These are phyloP conservation scores for Pontoporia blainvillei DNA, from an alignment of 2,113 vertebrate genomes.

Conservation along the genomic window DNA sequence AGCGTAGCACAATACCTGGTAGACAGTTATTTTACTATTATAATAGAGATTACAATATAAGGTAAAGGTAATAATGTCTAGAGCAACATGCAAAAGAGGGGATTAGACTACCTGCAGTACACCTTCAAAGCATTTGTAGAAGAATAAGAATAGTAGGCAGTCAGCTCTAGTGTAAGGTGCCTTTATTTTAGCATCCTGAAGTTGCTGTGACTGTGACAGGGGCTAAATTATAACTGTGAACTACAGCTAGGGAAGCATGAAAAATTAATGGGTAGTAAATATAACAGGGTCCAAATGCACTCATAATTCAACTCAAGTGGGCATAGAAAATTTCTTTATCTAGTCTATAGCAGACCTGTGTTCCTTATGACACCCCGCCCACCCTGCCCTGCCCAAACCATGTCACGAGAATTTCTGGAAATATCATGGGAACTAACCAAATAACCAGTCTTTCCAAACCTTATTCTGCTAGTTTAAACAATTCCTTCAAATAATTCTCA, in stretches of 20 bases:
- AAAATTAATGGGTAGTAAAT: not conserved
- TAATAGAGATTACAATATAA: conserved; percentile 3
- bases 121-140: not conserved
- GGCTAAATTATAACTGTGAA: not conserved
- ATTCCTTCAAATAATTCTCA: not conserved
- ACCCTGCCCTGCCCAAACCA: not conserved
- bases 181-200: not conserved
- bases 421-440: not conserved
- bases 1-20: not conserved
- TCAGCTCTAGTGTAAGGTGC: not conserved
- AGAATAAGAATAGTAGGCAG: not conserved
- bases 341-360: not conserved
- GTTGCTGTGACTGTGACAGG: not conserved
- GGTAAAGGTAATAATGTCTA: not conserved
- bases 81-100: not conserved
- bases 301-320: not conserved
- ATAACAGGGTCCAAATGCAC: not conserved
- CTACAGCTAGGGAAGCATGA: not conserved
- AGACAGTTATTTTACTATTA: conserved; percentile 19
- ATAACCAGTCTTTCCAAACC: not conserved
- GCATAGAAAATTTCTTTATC: not conserved
- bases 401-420: not conserved
- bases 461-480: not conserved
- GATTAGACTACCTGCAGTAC: not conserved
- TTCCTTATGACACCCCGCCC: not conserved